Percentiles rank a stretch among this genome's conserved stretches.
These are phyloP conservation scores for Amphimallon solstitiale DNA, from an alignment of 2,888 invertebrate genomes.

Conservation along the genomic window DNA sequence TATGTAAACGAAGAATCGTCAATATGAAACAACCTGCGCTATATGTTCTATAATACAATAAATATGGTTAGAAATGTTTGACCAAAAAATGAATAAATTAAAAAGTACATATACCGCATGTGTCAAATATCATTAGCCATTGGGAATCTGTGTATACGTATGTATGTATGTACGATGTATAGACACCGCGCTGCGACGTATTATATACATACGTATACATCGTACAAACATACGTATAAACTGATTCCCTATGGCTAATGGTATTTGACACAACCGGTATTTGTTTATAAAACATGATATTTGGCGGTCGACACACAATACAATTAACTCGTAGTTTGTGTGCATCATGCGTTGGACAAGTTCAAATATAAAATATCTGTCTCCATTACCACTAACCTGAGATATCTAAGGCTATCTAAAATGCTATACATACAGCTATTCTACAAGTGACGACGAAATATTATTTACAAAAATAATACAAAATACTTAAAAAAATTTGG, in stretches of 20 bases:
- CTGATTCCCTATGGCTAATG: too few relatives aligned
- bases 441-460: constrained; percentile 62
- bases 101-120: too few relatives aligned
- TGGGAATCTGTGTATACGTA: too few relatives aligned
- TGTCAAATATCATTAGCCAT: too few relatives aligned
- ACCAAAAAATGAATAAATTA: constrained; percentile 12
- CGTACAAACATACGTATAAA: too few relatives aligned
- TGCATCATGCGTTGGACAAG: constrained; percentile 60
- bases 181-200: too few relatives aligned
- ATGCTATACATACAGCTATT: constrained; percentile 66
- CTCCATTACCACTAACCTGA: constrained; percentile 63
- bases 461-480: constrained; percentile 63
- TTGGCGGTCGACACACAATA: constrained; percentile 62
- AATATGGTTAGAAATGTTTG: background rate
- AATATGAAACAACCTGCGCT: background rate
- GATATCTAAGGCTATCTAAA: constrained; percentile 63
- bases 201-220: too few relatives aligned
- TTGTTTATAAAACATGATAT: constrained; percentile 45
- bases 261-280: constrained; percentile 9
- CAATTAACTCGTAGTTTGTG: constrained; percentile 62
- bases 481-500: constrained; percentile 55
- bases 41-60: constrained; percentile 13
- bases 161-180: too few relatives aligned
- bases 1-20: background rate
- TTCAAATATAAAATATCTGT: constrained; percentile 58